phyloP scores from a whole-genome alignment of 1,140 invertebrate genomes.

The Rhysida immarginata region DNA sequence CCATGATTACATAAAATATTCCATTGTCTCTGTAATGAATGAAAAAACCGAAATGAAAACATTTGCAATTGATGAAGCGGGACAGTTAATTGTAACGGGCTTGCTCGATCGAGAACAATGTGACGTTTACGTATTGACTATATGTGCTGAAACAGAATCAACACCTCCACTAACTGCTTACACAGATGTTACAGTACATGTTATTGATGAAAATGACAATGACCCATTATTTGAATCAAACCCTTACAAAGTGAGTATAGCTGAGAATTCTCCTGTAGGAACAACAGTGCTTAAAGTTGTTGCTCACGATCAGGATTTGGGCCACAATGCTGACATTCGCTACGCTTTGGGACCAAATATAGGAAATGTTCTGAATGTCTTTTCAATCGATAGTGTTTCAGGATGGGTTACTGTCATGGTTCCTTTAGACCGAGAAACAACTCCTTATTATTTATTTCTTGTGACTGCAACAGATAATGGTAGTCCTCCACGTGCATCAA shows the following conservation, averaged over 20 bases:
- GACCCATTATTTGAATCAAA: constrained; percentile 68
- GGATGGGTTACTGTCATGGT: constrained; percentile 68
- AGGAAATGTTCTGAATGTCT: constrained; percentile 45
- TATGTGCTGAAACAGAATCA: constrained; percentile 60
- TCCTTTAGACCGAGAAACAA: constrained; percentile 61
- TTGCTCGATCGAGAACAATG: constrained; percentile 59
- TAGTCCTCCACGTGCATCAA: constrained; percentile 49
- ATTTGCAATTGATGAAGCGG: constrained; percentile 22
- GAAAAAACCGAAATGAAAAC: constrained; percentile 12
- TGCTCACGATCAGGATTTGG: constrained; percentile 50
- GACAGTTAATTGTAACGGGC: constrained; percentile 51
- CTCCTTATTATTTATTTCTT: constrained; percentile 53
- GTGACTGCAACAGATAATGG: constrained; percentile 69
- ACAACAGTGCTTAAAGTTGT: constrained; percentile 60
- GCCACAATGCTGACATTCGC: constrained; percentile 67
- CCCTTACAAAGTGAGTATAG: constrained; percentile 55
- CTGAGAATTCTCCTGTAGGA: constrained; percentile 66
- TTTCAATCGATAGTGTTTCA: constrained; percentile 64
- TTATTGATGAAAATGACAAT: constrained; percentile 84
- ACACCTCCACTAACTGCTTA: constrained; percentile 53
- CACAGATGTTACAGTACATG: constrained; percentile 56
- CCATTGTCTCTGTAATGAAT: constrained; percentile 15
- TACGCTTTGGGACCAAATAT: constrained; percentile 43
- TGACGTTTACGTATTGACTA: constrained; percentile 54
- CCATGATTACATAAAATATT: constrained; percentile 16